Evolutionary conservation across 2,888 invertebrate species (phyloP), one percentile per base, ranked within the genome.

Genomic region (Ypsolopha sequella): DNA sequence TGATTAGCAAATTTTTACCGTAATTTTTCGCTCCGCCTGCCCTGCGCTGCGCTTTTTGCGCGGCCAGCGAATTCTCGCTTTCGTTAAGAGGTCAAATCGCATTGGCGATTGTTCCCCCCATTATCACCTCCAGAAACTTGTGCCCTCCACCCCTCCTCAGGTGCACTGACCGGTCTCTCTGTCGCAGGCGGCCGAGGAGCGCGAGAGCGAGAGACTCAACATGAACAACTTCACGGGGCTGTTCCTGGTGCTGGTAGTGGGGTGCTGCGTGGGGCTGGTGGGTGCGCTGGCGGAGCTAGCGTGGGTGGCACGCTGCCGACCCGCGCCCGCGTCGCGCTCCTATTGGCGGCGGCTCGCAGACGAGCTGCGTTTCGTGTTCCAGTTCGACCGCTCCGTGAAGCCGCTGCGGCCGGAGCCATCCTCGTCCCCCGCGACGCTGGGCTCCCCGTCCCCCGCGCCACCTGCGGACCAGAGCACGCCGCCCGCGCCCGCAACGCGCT

Each of bases 221-320:
- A 86, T 97, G 63, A 88, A 89, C 55, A 95, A 96, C 76, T 93
- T 95, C 41, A 91, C 92, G 57, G 95, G 95, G 43, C 91, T 95
- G 43, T 95, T 94, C 76, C 80, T 93, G 52, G 93, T 95, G 55
- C 81, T 95, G 54, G 88, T 89, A 49, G 85, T 89, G 53, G 95
- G 94, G 0, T 88, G 92, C 60, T 77, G 84, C 47, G 68, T 92
- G 50, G 92, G 92, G 46, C 79, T 91, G 56, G 59, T 90, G 51
- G 87, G 91, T 36, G 91, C 94, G 36, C 87, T 92, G 58, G 69
- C 89, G 39, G 95, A 96, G 80, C 70, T 84, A 54, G 73, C 71
- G 55, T 66, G 44, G 34, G 66, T 66, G 60, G 69, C 51, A 71
- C 79, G 54, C 59, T 66, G 58, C 62, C 65, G 48, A 68, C 73